Conservation (phyloP, 2,888 invertebrate genomes). For the Falcaria lacertinaria region DNA sequence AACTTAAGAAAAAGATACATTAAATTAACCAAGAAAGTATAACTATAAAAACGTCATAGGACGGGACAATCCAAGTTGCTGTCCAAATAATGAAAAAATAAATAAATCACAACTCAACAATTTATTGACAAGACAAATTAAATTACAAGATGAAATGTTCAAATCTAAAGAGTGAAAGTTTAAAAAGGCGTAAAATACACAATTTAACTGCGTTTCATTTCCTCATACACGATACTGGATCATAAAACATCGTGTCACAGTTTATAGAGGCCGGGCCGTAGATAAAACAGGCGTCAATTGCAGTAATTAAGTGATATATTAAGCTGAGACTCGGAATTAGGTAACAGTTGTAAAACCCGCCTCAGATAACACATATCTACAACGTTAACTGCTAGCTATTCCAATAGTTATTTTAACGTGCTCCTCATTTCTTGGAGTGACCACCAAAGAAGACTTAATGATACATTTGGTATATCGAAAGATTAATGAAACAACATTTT, state of each 20-base stretch:
- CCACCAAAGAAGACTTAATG: not conserved
- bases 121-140: too few species aligned
- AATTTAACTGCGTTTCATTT: constrained; percentile 4
- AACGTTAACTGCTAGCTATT: constrained; percentile 1
- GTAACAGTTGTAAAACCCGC: constrained; percentile 9
- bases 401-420: not conserved
- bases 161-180: constrained; percentile 27
- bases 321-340: constrained; percentile 23
- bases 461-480: not conserved
- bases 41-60: too few species aligned
- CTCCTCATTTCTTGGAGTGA: not conserved
- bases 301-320: constrained; percentile 56
- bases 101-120: too few species aligned
- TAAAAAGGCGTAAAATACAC: constrained; percentile 9
- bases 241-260: constrained; percentile 30
- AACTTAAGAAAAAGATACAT: too few species aligned
- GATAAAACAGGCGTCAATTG: constrained; percentile 49
- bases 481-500: too few species aligned
- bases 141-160: too few species aligned
- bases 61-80: too few species aligned
- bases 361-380: constrained; percentile 1
- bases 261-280: constrained; percentile 41
- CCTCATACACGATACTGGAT: constrained; percentile 27
- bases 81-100: too few species aligned
- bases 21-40: too few species aligned